These are phyloP conservation scores for Bombylius major DNA, from an alignment of 2,888 invertebrate species.

Conservation along the genomic window DNA sequence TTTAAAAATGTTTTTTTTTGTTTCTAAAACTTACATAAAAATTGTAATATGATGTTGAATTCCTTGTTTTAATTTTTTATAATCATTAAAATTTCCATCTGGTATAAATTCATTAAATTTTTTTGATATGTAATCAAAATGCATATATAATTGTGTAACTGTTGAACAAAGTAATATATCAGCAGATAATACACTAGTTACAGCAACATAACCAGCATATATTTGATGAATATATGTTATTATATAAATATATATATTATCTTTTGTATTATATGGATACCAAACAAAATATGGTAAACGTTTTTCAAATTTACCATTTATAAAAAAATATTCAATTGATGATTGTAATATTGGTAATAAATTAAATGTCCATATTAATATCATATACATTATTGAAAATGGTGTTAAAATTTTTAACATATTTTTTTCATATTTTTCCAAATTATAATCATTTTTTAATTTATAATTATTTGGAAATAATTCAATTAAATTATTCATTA, in stretches of 20 bases:
- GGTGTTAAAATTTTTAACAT: slow-evolving; percentile 18
- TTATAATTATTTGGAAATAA: slow-evolving; percentile 21
- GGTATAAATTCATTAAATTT: slow-evolving; percentile 18
- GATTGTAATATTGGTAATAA: slow-evolving; percentile 14
- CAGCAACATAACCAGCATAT: slow-evolving; percentile 22
- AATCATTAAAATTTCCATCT: neutral
- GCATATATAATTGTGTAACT: slow-evolving; percentile 29
- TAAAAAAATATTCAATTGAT: slow-evolving; percentile 2
- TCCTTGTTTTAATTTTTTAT: too few relatives aligned
- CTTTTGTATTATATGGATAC: slow-evolving; percentile 14
- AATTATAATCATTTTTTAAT: slow-evolving; percentile 17
- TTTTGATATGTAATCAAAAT: slow-evolving; percentile 21
- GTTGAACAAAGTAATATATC: slow-evolving; percentile 27
- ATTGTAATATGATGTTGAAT: too few relatives aligned
- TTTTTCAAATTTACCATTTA: slow-evolving; percentile 2
- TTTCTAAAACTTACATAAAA: too few relatives aligned
- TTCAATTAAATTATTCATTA: slow-evolving; percentile 19
- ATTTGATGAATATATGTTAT: slow-evolving; percentile 21
- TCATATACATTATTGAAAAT: slow-evolving; percentile 21
- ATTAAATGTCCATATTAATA: slow-evolving; percentile 28
- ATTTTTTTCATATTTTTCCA: slow-evolving; percentile 15
- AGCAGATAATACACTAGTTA: slow-evolving; percentile 23
- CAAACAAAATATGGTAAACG: slow-evolving; percentile 13
- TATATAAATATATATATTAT: slow-evolving; percentile 19
- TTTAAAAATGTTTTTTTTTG: too few relatives aligned